Evolutionary conservation across 2,888 invertebrate genomes (phyloP).

Genomic region (Marronus borbonicus): DNA sequence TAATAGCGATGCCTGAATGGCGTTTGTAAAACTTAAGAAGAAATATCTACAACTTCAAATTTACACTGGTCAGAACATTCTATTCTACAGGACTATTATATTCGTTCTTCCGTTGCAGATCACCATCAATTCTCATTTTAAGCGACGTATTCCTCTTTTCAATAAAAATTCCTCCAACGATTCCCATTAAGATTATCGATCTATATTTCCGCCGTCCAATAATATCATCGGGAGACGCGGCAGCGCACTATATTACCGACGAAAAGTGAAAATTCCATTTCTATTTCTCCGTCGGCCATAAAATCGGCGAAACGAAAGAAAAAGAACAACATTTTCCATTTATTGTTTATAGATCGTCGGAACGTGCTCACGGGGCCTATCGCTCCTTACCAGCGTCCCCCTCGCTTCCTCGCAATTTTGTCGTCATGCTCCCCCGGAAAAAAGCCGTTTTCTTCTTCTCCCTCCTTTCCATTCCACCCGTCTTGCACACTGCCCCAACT

Average conservation of each 20-base stretch:
- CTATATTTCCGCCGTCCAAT: not conserved
- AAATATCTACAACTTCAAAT: no score
- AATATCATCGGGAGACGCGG: not conserved
- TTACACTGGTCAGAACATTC: no score
- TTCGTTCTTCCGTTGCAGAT: not conserved
- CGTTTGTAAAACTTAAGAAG: no score
- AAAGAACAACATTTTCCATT: not conserved
- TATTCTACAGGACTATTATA: not conserved
- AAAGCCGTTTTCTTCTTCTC: not conserved
- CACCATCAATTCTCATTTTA: not conserved
- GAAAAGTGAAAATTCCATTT: slow-evolving; percentile 23
- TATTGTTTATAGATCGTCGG: slow-evolving; percentile 18
- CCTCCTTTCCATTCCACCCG: not conserved
- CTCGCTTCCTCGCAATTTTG: not conserved
- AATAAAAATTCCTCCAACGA: slow-evolving; percentile 4
- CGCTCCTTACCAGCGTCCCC: not conserved
- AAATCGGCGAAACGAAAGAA: slow-evolving; percentile 18
- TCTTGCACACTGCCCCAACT: slow-evolving; percentile 43
- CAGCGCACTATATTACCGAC: not conserved
- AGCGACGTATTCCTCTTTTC: no score
- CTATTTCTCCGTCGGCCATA: slow-evolving; percentile 6
- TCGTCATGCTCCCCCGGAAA: no score
- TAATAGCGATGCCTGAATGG: no score
- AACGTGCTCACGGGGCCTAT: slow-evolving; percentile 7
- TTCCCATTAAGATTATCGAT: not conserved